Conservation (phyloP, 2,113 vertebrate genomes). For the Ctenomys sociabilis region DNA sequence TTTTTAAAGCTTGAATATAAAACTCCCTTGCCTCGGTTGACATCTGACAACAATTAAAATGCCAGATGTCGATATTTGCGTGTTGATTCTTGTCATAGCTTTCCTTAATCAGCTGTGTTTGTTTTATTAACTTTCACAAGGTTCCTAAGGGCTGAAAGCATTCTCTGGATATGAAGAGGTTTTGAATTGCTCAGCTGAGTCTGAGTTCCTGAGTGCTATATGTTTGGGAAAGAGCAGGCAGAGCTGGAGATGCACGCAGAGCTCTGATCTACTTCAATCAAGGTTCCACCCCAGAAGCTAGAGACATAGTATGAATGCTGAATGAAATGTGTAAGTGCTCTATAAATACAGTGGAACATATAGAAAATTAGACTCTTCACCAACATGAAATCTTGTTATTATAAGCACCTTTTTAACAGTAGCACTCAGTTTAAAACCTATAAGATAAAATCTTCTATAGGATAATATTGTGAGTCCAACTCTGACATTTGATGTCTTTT, state of each 20-base stretch:
- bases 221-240: rapidly evolving
- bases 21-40: conserved; percentile 10
- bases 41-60: conserved; percentile 27
- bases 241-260: background rate
- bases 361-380: background rate
- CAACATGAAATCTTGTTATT: background rate
- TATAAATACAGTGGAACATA: background rate
- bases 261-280: background rate
- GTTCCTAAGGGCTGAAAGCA: background rate
- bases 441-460: background rate
- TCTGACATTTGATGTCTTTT: background rate
- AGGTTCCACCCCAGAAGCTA: background rate
- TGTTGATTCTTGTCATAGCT: background rate
- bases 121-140: conserved; percentile 29
- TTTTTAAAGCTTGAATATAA: conserved; percentile 22
- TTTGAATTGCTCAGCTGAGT: background rate
- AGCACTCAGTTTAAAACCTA: background rate
- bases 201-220: background rate
- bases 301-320: background rate
- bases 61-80: background rate
- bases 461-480: background rate
- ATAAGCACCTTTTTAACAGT: background rate
- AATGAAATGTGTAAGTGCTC: background rate
- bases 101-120: conserved; percentile 62
- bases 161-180: background rate